phyloP scores from a whole-genome alignment of 2,888 invertebrate genomes.

The Callimorpha dominula region DNA sequence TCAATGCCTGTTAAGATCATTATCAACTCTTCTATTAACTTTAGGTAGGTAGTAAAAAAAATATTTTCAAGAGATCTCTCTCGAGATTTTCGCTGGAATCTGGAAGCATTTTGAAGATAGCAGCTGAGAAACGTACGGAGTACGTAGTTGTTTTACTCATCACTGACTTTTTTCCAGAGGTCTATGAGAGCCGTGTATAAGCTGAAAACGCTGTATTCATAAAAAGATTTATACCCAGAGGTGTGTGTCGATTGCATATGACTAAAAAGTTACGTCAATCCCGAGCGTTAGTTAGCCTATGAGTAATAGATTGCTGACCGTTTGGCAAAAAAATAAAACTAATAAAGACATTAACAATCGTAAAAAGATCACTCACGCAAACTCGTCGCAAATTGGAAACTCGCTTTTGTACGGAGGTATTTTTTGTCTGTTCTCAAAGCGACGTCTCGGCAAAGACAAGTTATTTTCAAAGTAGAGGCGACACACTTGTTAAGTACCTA shows the following conservation, averaged over 20 bases:
- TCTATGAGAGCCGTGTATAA: neutral
- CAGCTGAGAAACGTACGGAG: too few species aligned
- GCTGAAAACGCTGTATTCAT: neutral
- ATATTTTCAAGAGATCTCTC: neutral
- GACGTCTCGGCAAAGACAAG: conserved; percentile 51
- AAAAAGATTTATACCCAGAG: neutral
- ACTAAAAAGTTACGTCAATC: neutral
- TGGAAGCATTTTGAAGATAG: neutral
- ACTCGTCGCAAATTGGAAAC: conserved; percentile 64
- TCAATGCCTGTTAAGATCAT: neutral
- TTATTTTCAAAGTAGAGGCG: neutral
- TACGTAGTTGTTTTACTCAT: too few species aligned
- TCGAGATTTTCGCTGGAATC: neutral
- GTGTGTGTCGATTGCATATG: neutral
- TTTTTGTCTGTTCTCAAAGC: conserved; percentile 60
- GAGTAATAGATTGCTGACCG: neutral
- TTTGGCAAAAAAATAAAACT: conserved; percentile 21
- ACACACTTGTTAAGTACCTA: neutral
- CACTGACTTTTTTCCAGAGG: neutral
- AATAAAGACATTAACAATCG: conserved; percentile 59
- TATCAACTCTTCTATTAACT: neutral
- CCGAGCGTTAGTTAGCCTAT: neutral
- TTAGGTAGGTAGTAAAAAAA: neutral
- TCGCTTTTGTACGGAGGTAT: conserved; percentile 57
- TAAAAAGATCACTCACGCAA: conserved; percentile 59